Percentiles rank a stretch among this genome's conserved stretches.
Conservation (phyloP, 2,888 invertebrate genomes). For the Pristionchus maxplancki region DNA sequence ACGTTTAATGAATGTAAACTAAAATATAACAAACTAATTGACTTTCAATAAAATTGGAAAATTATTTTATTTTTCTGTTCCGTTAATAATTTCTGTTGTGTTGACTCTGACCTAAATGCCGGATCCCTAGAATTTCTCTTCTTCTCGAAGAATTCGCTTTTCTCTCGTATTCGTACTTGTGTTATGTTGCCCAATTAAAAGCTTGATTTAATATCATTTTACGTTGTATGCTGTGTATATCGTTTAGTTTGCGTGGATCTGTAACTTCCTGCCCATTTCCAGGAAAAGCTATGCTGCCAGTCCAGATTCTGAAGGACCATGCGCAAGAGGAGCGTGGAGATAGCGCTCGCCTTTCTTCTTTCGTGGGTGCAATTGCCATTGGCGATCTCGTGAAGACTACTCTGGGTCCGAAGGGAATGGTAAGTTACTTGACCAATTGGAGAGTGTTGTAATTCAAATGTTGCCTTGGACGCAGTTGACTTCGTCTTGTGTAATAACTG, state of each 20-base stretch:
- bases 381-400: constrained; percentile 98
- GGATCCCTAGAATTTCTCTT: not conserved
- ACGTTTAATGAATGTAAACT: no score
- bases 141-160: not conserved
- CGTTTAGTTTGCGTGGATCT: not conserved
- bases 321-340: constrained; percentile 99
- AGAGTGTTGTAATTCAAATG: not conserved
- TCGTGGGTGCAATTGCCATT: constrained; percentile 98
- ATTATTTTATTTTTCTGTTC: constrained; percentile 1
- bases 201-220: not conserved
- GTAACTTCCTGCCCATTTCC: not conserved
- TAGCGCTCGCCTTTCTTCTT: constrained; percentile 95
- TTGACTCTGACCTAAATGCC: not conserved
- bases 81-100: not conserved
- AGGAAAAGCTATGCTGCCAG: constrained; percentile 62
- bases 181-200: not conserved
- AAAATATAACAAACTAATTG: no score
- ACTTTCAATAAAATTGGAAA: no score
- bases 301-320: constrained; percentile 93
- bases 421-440: no score
- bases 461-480: no score
- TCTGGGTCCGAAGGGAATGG: constrained; percentile 98
- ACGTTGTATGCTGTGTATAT: not conserved
- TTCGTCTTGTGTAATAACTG: not conserved
- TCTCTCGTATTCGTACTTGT: not conserved